Percentiles rank a stretch among this genome's conserved stretches.
These are phyloP conservation scores for Donacobius atricapilla DNA, from an alignment of 2,113 vertebrate genomes.

Conservation along the genomic window DNA sequence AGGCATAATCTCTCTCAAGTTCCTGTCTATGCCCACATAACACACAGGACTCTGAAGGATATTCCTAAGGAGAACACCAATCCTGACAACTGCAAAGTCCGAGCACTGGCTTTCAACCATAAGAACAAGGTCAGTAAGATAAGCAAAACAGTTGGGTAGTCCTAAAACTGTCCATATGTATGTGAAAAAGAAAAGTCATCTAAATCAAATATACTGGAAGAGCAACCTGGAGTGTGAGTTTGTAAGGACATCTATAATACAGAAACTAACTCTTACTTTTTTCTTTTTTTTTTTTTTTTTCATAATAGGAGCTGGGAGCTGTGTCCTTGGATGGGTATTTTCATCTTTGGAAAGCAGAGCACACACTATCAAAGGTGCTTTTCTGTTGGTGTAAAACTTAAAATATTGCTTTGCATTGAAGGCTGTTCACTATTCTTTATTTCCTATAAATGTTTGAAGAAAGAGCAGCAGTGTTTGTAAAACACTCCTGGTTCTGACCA, in stretches of 20 bases:
- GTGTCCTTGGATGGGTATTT: conserved; percentile 97
- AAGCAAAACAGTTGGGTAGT: not conserved
- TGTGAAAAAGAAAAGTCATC: not conserved
- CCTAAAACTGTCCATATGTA: not conserved
- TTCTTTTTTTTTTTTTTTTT: too few species aligned
- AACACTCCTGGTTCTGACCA: not conserved
- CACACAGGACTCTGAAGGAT: conserved; percentile 91
- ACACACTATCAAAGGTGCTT: conserved; percentile 88
- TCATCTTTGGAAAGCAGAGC: conserved; percentile 96
- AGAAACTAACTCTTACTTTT: not conserved
- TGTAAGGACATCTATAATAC: not conserved
- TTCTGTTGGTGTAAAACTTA: not conserved
- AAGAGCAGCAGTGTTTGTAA: not conserved
- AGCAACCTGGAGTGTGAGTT: not conserved
- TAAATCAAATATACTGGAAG: not conserved
- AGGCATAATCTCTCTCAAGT: conserved; percentile 80
- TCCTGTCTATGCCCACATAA: conserved; percentile 91
- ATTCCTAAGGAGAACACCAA: conserved; percentile 96
- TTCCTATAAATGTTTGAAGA: not conserved
- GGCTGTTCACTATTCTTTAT: not conserved
- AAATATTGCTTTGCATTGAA: not conserved
- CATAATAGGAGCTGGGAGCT: conserved; percentile 89
- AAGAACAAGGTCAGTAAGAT: conserved; percentile 85
- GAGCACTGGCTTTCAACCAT: conserved; percentile 94
- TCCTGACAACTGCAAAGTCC: conserved; percentile 96